Conservation (phyloP, 2,113 vertebrate genomes). For the Manacus vitellinus region DNA sequence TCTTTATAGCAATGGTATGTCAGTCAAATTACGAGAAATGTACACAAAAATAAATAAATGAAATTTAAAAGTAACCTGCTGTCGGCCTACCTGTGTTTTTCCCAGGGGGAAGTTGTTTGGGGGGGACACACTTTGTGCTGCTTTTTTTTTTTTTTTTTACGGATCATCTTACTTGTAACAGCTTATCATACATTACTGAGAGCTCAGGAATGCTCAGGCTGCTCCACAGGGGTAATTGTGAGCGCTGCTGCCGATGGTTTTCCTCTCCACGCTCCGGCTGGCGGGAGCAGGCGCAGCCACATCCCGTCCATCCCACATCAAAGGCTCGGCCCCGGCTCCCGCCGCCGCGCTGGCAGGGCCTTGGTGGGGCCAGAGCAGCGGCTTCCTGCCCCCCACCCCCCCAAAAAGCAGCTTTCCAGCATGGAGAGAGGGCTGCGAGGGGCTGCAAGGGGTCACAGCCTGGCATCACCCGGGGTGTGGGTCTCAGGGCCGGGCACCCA, state of each 20-base stretch:
- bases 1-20: constrained; percentile 63
- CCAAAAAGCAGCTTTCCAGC: neutral
- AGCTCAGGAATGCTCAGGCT: neutral
- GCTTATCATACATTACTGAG: neutral
- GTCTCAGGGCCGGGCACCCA: neutral
- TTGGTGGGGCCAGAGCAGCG: neutral
- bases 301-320: constrained; percentile 57
- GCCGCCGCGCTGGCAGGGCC: neutral
- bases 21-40: constrained; percentile 59
- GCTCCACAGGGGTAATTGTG: neutral
- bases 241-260: neutral
- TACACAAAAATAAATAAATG: constrained; percentile 75
- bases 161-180: neutral
- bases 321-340: neutral
- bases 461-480: fast-evolving
- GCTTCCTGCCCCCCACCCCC: neutral
- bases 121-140: neutral
- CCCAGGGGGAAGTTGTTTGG: neutral
- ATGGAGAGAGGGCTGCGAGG: neutral
- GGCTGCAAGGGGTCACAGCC: neutral
- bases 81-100: constrained; percentile 8
- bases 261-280: neutral
- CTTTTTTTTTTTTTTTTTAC: neutral
- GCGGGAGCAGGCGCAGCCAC: constrained; percentile 21
- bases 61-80: neutral